Evolutionary conservation across 2,797 vertebrate genomes (phyloP).

Genomic region (Pangasius mekongensis): DNA sequence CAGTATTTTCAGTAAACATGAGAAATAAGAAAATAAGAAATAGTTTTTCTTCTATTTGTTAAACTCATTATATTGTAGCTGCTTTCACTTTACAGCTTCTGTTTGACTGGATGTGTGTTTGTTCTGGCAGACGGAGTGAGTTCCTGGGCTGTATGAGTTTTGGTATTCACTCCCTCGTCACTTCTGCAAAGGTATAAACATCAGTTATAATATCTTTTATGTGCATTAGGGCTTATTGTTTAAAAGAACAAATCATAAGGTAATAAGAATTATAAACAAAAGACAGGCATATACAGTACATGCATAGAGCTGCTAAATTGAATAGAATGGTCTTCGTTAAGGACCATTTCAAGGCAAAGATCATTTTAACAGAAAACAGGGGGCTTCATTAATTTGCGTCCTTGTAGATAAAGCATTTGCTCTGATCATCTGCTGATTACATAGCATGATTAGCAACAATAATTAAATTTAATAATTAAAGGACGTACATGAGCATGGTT

Average conservation of each 20-base stretch:
- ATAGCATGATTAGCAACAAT: slow-evolving; percentile 42
- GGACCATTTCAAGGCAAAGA: not conserved
- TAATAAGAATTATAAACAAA: not conserved
- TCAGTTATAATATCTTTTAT: not conserved
- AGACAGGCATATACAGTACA: not conserved
- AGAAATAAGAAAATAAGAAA: not conserved
- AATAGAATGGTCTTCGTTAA: not conserved
- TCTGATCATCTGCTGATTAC: slow-evolving; percentile 34
- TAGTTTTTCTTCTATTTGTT: too few relatives aligned
- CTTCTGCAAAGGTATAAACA: slow-evolving; percentile 77
- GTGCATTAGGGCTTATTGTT: not conserved
- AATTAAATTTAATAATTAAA: slow-evolving; percentile 31
- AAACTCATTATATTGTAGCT: not conserved
- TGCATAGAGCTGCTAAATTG: not conserved
- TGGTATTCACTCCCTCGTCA: slow-evolving; percentile 62
- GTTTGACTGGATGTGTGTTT: slow-evolving; percentile 33
- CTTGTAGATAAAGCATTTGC: slow-evolving; percentile 26
- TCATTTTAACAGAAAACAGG: not conserved
- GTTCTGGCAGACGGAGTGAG: slow-evolving; percentile 63
- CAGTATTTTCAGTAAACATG: not conserved
- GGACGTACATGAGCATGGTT: not conserved
- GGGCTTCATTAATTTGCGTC: slow-evolving; percentile 25
- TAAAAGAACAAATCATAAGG: not conserved
- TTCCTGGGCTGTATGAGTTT: slow-evolving; percentile 77
- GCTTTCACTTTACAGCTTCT: not conserved